phyloP scores from a whole-genome alignment of 2,113 vertebrate genomes.

The Notothenia coriiceps region DNA sequence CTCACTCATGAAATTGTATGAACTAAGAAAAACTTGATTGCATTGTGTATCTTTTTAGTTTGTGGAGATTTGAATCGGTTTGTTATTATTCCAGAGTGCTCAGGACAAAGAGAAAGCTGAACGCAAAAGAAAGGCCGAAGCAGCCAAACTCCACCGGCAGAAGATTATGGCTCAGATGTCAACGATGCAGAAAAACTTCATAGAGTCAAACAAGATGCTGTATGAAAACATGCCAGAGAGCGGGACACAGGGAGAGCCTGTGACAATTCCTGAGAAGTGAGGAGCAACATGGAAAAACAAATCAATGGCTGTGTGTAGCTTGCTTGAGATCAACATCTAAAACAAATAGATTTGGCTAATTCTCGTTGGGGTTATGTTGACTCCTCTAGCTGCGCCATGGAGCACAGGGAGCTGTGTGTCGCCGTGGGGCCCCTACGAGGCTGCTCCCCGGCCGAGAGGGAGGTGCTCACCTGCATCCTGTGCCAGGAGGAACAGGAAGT shows the following conservation, averaged over 20 bases:
- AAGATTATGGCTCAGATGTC: constrained; percentile 99
- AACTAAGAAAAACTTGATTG: background rate
- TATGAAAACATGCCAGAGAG: constrained; percentile 93
- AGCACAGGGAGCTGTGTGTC: constrained; percentile 86
- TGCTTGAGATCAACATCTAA: background rate
- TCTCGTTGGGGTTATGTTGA: background rate
- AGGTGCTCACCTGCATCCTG: constrained; percentile 95
- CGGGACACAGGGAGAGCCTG: constrained; percentile 70
- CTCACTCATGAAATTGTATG: background rate
- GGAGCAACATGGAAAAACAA: background rate
- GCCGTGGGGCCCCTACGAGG: constrained; percentile 92
- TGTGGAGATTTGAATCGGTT: background rate
- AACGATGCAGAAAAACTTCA: constrained; percentile 97
- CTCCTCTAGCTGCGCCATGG: constrained; percentile 61
- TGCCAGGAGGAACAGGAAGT: constrained; percentile 99
- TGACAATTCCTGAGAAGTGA: constrained; percentile 76
- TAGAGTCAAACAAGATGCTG: constrained; percentile 95
- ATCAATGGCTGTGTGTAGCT: background rate
- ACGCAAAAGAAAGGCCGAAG: constrained; percentile 96
- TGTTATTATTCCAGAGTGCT: constrained; percentile 79
- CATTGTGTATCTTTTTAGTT: background rate
- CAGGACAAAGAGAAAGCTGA: constrained; percentile 97
- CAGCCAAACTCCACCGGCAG: constrained; percentile 94
- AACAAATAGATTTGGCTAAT: background rate
- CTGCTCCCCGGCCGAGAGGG: constrained; percentile 87